Base-by-base conservation (phyloP, 1,140 invertebrate genomes). In the Wiebesia pumilae region DNA sequence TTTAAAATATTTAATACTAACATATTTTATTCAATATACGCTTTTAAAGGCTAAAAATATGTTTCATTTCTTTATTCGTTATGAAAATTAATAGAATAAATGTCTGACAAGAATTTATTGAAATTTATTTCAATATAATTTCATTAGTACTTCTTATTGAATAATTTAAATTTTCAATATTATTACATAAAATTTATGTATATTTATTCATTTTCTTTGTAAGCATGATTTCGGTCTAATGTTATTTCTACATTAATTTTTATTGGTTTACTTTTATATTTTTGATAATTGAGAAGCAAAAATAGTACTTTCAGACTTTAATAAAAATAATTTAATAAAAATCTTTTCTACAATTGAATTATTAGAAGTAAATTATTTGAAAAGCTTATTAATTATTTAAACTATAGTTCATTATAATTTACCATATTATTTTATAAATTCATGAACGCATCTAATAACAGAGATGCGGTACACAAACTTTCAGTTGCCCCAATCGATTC, bases 391-490 rank as follows among this genome's bases (percentile, higher is more conserved):
- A 30, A 84, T 80, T 84, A 35, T 69, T 54, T 62, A 43, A 24
- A 38, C 33, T 67, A 67, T 47, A 40, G 1, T 21, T 38, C 24
- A 30, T 73, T 51, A 35, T 35, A 85, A 85, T 81, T 85, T 85
- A n/a, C 21, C 47, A 51, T 67, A 75, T 81, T 54, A 67, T 47
- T 38, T 73, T 87, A 35, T 80, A 58, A 83, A 87, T 87, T 87
- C 62, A 83, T 33, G 69, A 83, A 87, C 73, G 73, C 75, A 65
- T 58, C 33, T 81, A 58, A 51, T 62, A n/a, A n/a, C n/a, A 30
- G 33, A 51, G 54, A n/a, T 71, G 75, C n/a, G 81, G 40, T 82
- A 54, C 19, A 30, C 54, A 87, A 84, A 87, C 77, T 87, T 87
- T 84, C 47, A 73, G 65, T 81, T 54, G 62, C 69, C 12, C 69